phyloP scores from a whole-genome alignment of 2,888 invertebrate species.

The Calephelis perditalis region DNA sequence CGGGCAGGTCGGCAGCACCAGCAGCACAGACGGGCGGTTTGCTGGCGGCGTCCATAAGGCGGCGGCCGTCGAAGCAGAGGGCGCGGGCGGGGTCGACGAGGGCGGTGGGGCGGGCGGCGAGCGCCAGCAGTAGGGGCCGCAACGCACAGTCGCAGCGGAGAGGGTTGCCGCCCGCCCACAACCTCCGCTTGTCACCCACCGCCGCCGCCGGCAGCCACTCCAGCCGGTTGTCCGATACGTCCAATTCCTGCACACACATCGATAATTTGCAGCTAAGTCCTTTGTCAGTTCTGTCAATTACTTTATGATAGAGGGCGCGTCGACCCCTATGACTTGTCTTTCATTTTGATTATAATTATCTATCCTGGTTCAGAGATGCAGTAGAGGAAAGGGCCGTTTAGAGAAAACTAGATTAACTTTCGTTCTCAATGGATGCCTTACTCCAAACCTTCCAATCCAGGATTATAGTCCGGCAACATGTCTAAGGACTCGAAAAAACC shows the following conservation, averaged over 20 bases:
- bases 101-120: constrained; percentile 22
- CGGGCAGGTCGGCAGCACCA: neutral
- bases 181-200: constrained; percentile 25
- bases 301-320: neutral
- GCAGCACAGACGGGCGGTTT: neutral
- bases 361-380: too few species aligned
- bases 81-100: constrained; percentile 11
- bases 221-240: constrained; percentile 33
- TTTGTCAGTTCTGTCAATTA: neutral
- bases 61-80: neutral
- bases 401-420: too few species aligned
- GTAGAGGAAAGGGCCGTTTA: too few species aligned
- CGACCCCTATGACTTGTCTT: neutral
- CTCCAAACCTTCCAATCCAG: too few species aligned
- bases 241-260: constrained; percentile 25
- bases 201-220: constrained; percentile 24
- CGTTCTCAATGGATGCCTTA: too few species aligned
- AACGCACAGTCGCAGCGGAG: constrained; percentile 32
- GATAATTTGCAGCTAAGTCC: neutral
- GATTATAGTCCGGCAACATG: too few species aligned
- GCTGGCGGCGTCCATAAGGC: constrained; percentile 3
- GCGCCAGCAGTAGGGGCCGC: constrained; percentile 27
- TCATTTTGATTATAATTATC: too few species aligned
- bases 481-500: too few species aligned
- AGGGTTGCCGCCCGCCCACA: constrained; percentile 33